These are phyloP conservation scores for Antechinus stuartii DNA, from an alignment of 2,113 vertebrate genomes.

Conservation along the genomic window DNA sequence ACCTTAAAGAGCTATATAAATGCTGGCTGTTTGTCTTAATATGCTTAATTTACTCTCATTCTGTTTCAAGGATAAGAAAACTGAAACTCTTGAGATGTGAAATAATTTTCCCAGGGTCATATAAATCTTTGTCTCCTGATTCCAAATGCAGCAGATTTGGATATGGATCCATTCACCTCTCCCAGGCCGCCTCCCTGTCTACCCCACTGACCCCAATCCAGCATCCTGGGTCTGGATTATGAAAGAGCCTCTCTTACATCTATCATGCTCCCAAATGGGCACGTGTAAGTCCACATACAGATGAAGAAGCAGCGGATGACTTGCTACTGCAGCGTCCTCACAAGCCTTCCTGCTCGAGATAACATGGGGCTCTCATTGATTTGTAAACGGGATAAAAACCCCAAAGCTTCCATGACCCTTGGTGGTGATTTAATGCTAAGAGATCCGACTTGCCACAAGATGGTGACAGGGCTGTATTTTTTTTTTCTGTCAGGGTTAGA, in stretches of 20 bases:
- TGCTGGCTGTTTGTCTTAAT: background rate
- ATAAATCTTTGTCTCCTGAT: background rate
- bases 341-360: background rate
- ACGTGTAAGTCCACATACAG: fast-evolving
- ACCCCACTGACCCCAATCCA: background rate
- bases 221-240: background rate
- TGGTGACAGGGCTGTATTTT: conserved; percentile 74
- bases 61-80: background rate
- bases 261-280: background rate
- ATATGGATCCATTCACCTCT: background rate
- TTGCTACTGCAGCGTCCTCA: background rate
- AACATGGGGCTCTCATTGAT: conserved; percentile 66
- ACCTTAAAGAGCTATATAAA: background rate
- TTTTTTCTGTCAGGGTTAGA: conserved; percentile 73
- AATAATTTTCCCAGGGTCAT: background rate
- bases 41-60: background rate
- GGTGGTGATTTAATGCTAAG: conserved; percentile 79
- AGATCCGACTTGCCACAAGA: conserved; percentile 74
- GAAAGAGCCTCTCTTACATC: background rate
- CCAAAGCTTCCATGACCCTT: conserved; percentile 69
- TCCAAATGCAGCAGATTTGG: background rate
- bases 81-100: background rate
- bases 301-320: background rate
- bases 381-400: conserved; percentile 63
- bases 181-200: background rate